Evolutionary conservation across 2,888 invertebrate genomes (phyloP).

Genomic region (Drosophila pullipes): DNA sequence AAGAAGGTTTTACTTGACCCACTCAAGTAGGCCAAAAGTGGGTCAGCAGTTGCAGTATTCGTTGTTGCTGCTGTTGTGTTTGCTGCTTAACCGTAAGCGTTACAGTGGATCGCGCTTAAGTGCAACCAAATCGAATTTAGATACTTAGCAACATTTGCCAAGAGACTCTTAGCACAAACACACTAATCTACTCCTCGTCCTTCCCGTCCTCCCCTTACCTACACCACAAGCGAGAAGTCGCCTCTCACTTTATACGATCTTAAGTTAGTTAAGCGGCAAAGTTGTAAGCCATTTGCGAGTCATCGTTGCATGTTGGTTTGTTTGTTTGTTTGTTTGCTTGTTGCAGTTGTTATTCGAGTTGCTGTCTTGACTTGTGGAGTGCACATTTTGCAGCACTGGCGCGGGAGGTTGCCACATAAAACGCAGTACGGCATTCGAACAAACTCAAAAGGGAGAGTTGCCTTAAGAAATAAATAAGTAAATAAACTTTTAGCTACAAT

Average conservation of each 20-base stretch:
- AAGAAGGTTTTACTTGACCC: slow-evolving; percentile 79
- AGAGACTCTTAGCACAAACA: slow-evolving; percentile 26
- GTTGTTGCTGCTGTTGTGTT: slow-evolving; percentile 16
- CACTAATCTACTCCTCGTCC: background rate
- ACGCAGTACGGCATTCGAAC: slow-evolving; percentile 2
- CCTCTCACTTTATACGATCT: slow-evolving; percentile 68
- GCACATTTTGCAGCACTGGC: slow-evolving; percentile 51
- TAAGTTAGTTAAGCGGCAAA: slow-evolving; percentile 72
- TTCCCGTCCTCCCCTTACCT: no score
- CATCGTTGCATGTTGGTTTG: slow-evolving; percentile 41
- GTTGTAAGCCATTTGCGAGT: slow-evolving; percentile 68
- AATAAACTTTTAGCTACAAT: background rate
- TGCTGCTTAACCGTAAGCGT: slow-evolving; percentile 31
- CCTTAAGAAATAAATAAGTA: background rate
- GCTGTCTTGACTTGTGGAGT: slow-evolving; percentile 66
- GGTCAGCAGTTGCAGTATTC: slow-evolving; percentile 42
- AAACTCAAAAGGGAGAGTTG: slow-evolving; percentile 17
- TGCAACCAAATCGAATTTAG: slow-evolving; percentile 76
- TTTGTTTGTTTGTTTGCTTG: slow-evolving; percentile 9
- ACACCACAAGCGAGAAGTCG: slow-evolving; percentile 8
- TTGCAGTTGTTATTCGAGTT: slow-evolving; percentile 37
- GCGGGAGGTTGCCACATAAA: slow-evolving; percentile 36
- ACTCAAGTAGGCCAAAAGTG: slow-evolving; percentile 67
- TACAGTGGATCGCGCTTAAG: slow-evolving; percentile 55
- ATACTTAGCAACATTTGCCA: slow-evolving; percentile 61